Conservation (phyloP, 2,113 vertebrate genomes). For the Charadrius vociferus region DNA sequence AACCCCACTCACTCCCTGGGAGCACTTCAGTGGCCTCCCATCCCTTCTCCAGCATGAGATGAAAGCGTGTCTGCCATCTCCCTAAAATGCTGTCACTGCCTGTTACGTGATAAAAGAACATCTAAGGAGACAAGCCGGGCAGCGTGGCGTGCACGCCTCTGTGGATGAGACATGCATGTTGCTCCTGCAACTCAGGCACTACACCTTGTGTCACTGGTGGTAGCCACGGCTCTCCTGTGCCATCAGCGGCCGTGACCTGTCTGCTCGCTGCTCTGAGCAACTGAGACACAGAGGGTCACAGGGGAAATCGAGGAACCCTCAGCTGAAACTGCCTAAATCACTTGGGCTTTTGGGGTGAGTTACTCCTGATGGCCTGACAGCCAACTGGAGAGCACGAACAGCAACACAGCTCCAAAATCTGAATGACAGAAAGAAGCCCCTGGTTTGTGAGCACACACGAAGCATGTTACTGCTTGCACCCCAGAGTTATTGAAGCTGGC, state of each 20-base stretch:
- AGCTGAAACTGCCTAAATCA: background rate
- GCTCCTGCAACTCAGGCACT: background rate
- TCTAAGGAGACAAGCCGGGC: background rate
- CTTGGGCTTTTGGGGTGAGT: background rate
- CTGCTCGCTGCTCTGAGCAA: background rate
- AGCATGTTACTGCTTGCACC: background rate
- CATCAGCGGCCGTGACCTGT: background rate
- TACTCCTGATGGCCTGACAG: background rate
- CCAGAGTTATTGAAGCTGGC: background rate
- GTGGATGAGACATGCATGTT: background rate
- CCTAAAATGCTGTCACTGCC: background rate
- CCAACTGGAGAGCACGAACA: background rate
- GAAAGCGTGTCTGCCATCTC: background rate
- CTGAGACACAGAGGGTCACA: background rate
- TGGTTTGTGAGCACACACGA: background rate
- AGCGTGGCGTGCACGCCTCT: rapidly evolving
- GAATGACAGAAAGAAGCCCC: background rate
- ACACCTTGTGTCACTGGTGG: rapidly evolving
- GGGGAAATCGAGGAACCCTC: background rate
- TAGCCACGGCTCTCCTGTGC: background rate
- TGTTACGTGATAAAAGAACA: background rate
- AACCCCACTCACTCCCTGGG: background rate
- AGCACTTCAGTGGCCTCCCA: background rate
- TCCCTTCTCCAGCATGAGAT: background rate
- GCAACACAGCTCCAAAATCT: background rate